Percentiles rank a stretch among this genome's conserved stretches.
phyloP scores from a whole-genome alignment of 2,113 vertebrate species.

The Xyliphius kryptos region DNA sequence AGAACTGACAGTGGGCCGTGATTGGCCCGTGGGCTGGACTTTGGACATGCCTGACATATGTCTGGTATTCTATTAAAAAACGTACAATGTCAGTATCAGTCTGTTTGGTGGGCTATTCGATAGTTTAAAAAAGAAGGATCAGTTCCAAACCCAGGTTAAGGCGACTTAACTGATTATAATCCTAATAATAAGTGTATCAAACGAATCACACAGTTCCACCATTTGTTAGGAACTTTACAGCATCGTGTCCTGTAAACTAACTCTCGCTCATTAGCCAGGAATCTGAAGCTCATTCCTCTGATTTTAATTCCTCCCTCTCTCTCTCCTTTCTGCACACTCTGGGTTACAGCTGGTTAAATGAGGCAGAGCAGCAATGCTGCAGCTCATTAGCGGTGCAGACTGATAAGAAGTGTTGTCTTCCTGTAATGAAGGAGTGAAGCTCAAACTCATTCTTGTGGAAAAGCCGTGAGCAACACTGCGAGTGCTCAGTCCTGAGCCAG shows the following conservation, averaged over 20 bases:
- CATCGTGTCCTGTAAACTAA: background rate
- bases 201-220: too few relatives aligned
- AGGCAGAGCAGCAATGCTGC: slow-evolving; percentile 20
- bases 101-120: too few relatives aligned
- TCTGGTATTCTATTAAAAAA: too few relatives aligned
- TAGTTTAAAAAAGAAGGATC: too few relatives aligned
- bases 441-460: slow-evolving; percentile 14
- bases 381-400: slow-evolving; percentile 26
- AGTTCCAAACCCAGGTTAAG: too few relatives aligned
- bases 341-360: slow-evolving; percentile 1
- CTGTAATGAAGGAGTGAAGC: slow-evolving; percentile 21
- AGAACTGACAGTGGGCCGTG: too few relatives aligned
- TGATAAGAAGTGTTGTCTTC: slow-evolving; percentile 10
- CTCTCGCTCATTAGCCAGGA: too few relatives aligned
- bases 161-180: too few relatives aligned
- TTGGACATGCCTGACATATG: too few relatives aligned
- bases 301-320: background rate
- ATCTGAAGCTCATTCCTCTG: background rate
- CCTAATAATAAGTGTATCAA: too few relatives aligned
- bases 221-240: background rate
- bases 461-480: slow-evolving; percentile 21
- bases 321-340: background rate
- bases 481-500: slow-evolving; percentile 2
- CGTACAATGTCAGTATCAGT: too few relatives aligned
- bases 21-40: too few relatives aligned